phyloP scores from a whole-genome alignment of 2,888 invertebrate genomes.

The Hylaea fasciaria region DNA sequence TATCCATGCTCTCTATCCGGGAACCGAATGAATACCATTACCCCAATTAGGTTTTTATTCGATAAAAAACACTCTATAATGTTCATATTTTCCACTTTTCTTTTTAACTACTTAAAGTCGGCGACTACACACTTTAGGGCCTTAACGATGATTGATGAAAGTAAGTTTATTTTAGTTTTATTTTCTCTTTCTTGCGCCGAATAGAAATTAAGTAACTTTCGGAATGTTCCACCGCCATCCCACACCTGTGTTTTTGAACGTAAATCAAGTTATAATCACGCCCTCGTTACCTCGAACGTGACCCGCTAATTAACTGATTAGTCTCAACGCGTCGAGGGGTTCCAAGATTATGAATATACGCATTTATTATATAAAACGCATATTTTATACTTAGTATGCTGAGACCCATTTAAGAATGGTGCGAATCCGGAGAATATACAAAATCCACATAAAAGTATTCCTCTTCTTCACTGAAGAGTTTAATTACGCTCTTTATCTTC shows the following conservation, averaged over 20 bases:
- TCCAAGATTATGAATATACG: background rate
- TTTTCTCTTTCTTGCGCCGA: conserved; percentile 23
- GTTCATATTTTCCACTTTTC: conserved; percentile 10
- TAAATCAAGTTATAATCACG: conserved; percentile 52
- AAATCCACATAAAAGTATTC: too few species aligned
- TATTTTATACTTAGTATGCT: background rate
- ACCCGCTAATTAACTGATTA: conserved; percentile 64
- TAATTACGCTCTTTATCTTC: too few species aligned
- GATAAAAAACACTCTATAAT: background rate
- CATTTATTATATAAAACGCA: background rate
- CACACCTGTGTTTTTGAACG: conserved; percentile 25
- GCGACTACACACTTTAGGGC: conserved; percentile 21
- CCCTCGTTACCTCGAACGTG: conserved; percentile 64
- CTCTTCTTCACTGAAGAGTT: too few species aligned
- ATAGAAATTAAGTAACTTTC: conserved; percentile 47
- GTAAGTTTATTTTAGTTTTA: conserved; percentile 19
- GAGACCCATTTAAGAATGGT: too few species aligned
- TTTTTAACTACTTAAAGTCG: conserved; percentile 24
- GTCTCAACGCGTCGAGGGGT: conserved; percentile 29
- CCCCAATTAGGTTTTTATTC: background rate
- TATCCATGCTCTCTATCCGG: conserved; percentile 7
- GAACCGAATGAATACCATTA: conserved; percentile 1
- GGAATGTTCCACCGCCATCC: conserved; percentile 41
- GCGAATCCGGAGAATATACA: too few species aligned
- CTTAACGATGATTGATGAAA: conserved; percentile 30